phyloP scores from a whole-genome alignment of 2,797 vertebrate genomes.

The Melanotaenia pygmaea region DNA sequence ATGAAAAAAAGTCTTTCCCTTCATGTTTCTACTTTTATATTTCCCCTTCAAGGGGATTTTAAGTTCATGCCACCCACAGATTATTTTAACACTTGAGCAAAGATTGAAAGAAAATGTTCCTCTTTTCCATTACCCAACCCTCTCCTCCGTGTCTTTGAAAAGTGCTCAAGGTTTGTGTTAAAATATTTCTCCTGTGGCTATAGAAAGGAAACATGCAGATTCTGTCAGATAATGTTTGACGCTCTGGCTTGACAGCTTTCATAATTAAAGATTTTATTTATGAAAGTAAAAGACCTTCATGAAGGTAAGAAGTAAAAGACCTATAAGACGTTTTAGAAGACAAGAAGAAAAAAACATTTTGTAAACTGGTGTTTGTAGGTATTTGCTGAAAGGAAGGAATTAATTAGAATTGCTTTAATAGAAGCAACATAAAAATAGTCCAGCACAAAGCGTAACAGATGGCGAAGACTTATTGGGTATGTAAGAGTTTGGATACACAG shows the following conservation, averaged over 20 bases:
- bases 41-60: slow-evolving; percentile 22
- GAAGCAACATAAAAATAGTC: background rate
- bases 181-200: slow-evolving; percentile 4
- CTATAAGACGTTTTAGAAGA: background rate
- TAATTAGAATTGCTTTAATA: background rate
- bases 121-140: background rate
- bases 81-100: slow-evolving; percentile 37
- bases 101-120: slow-evolving; percentile 8
- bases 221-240: background rate
- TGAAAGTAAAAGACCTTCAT: background rate
- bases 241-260: background rate
- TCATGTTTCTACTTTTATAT: slow-evolving; percentile 15
- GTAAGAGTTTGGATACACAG: background rate
- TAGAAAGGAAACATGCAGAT: background rate
- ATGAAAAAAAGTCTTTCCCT: background rate
- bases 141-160: slow-evolving; percentile 21
- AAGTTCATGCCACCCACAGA: slow-evolving; percentile 32
- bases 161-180: background rate
- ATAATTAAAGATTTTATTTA: background rate
- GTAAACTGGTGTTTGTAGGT: background rate
- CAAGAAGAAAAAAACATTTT: background rate
- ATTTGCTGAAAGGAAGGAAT: background rate
- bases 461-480: background rate
- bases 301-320: background rate
- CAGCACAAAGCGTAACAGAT: background rate